phyloP scores from a whole-genome alignment of 2,888 invertebrate species.

The Melinaea marsaeus region DNA sequence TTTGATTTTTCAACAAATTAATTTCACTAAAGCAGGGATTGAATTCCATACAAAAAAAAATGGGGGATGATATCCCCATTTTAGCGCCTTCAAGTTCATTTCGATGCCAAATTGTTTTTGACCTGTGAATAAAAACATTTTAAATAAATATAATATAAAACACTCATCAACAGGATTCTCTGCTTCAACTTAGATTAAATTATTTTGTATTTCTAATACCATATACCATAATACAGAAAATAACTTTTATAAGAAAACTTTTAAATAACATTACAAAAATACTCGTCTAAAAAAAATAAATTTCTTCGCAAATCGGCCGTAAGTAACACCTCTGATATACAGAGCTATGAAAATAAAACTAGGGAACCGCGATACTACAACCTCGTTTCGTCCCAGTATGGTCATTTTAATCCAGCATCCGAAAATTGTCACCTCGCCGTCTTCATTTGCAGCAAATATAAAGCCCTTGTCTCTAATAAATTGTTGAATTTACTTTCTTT shows the following conservation, averaged over 20 bases:
- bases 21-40: too few relatives aligned
- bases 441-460: conserved; percentile 77
- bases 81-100: too few relatives aligned
- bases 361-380: conserved; percentile 44
- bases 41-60: too few relatives aligned
- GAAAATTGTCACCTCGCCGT: conserved; percentile 73
- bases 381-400: conserved; percentile 52
- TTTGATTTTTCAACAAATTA: too few relatives aligned
- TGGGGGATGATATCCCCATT: too few relatives aligned
- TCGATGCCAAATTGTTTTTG: too few relatives aligned
- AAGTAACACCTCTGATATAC: conserved; percentile 28
- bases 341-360: conserved; percentile 51
- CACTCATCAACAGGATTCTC: too few relatives aligned
- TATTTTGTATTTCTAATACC: neutral
- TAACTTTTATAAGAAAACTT: neutral
- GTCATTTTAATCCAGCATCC: conserved; percentile 62
- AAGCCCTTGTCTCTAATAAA: conserved; percentile 65
- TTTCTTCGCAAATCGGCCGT: conserved; percentile 14
- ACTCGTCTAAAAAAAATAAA: neutral
- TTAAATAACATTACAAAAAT: neutral
- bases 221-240: neutral
- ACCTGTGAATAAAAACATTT: too few relatives aligned
- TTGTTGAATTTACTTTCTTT: conserved; percentile 69
- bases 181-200: too few relatives aligned
- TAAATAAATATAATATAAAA: too few relatives aligned